Base-by-base conservation (phyloP, 2,888 invertebrate genomes). In the Tinea pellionella region DNA sequence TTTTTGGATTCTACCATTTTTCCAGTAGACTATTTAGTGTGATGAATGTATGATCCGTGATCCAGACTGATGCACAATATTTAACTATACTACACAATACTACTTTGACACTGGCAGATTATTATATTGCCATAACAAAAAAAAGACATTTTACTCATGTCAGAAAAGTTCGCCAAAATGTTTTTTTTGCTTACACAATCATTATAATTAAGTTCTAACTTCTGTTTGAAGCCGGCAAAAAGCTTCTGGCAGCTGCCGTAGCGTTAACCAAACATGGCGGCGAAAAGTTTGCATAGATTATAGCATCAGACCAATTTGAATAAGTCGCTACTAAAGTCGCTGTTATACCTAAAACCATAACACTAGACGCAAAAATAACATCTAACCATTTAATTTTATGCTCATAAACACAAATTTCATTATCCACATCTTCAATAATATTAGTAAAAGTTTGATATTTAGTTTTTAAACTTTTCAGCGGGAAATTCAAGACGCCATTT, bases 221-320 rank as follows among this genome's bases (percentile, higher is more conserved):
- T 24, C 47, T 29, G 19, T 47, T 59, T n/a, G 59, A n/a, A 18
- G 15, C n/a, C 13, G 53, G 16, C 8, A 85, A 62, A 59, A 85
- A 83, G 60, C 73, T 78, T 19, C 79, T 70, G 0, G 88, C 86
- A 0, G 88, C 88, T 2, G 73, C 73, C 0, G 89, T 89, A 0
- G 90, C 83, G 68, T 94, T 94, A 37, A 90, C 74, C 64, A 94
- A 86, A 77, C 94, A 95, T 1, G 94, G 93, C 24, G 92, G 92
- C 47, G 92, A 89, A 65, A 93, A 93, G 42, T 88, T 88, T 0
- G 91, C 90, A 55, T 91, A 92, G 53, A 82, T 79, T 12, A 91
- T 82, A 0, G 92, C 90, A 69, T 91, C 90, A 12, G 88, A 79
- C 69, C 94, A 79, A 77, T 93, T 94, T 2, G 92, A 89, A 68